Percentiles rank a stretch among this genome's conserved stretches.
These are phyloP conservation scores for Drosophila auraria DNA, from an alignment of 1,140 invertebrate species.

Conservation along the genomic window DNA sequence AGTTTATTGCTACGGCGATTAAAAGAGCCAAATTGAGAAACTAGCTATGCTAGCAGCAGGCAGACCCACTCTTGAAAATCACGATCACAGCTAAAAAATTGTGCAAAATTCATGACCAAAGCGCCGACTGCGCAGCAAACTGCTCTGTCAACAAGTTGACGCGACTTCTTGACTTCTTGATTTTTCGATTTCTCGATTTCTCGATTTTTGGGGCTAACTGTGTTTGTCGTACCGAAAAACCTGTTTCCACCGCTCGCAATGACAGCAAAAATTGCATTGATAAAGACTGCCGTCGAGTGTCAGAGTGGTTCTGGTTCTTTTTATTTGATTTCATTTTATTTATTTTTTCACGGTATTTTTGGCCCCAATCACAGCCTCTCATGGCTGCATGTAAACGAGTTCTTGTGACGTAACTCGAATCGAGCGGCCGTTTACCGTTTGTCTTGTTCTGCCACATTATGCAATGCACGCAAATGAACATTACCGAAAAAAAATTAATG, in stretches of 20 bases:
- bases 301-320: constrained; percentile 36
- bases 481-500: constrained; percentile 55
- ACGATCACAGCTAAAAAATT: constrained; percentile 70
- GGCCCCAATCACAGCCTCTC: constrained; percentile 46
- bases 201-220: constrained; percentile 45
- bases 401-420: constrained; percentile 74
- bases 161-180: constrained; percentile 20
- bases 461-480: constrained; percentile 67
- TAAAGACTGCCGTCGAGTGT: constrained; percentile 63
- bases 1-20: constrained; percentile 80
- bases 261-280: constrained; percentile 74
- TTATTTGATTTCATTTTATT: constrained; percentile 40
- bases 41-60: constrained; percentile 19
- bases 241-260: constrained; percentile 43
- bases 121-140: constrained; percentile 27
- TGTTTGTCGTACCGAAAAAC: constrained; percentile 33
- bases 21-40: constrained; percentile 53
- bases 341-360: constrained; percentile 48
- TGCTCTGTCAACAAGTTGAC: constrained; percentile 12
- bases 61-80: constrained; percentile 69
- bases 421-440: constrained; percentile 25
- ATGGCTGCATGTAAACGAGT: constrained; percentile 70
- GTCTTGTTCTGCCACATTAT: constrained; percentile 36
- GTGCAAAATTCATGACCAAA: constrained; percentile 72
- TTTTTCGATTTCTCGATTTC: constrained; percentile 19